Conservation (phyloP, 2,113 vertebrate species). For the Nettapus auritus region DNA sequence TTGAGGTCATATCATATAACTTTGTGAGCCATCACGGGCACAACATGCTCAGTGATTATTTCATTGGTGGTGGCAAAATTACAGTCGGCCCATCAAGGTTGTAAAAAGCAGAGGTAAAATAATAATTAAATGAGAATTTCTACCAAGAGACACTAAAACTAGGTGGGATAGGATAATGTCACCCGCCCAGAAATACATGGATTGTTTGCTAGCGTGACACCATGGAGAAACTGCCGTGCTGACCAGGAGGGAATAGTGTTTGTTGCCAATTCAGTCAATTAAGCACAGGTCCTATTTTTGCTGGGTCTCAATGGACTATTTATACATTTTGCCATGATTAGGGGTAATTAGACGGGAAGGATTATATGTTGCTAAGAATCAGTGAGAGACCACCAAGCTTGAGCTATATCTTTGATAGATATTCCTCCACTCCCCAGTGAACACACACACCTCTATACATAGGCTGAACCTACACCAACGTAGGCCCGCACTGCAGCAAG, state of each 20-base stretch:
- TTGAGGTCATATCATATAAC: slow-evolving; percentile 74
- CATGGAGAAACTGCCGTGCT: neutral
- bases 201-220: neutral
- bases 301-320: neutral
- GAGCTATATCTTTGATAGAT: neutral
- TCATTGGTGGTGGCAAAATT: slow-evolving; percentile 32
- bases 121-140: neutral
- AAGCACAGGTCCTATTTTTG: neutral
- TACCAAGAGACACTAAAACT: slow-evolving; percentile 57
- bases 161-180: slow-evolving; percentile 32
- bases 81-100: slow-evolving; percentile 23
- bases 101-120: slow-evolving; percentile 20
- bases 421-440: neutral
- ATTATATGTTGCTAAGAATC: neutral
- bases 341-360: neutral
- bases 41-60: slow-evolving; percentile 40
- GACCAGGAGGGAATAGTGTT: neutral
- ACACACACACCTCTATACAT: neutral
- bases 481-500: neutral
- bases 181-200: neutral
- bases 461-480: fast-evolving
- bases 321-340: neutral
- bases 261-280: neutral
- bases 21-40: slow-evolving; percentile 50
- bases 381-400: slow-evolving; percentile 32